Percentiles rank a stretch among this genome's conserved stretches.
Evolutionary conservation across 2,797 vertebrate species (phyloP).

Genomic region (Melanotaenia nigrans): DNA sequence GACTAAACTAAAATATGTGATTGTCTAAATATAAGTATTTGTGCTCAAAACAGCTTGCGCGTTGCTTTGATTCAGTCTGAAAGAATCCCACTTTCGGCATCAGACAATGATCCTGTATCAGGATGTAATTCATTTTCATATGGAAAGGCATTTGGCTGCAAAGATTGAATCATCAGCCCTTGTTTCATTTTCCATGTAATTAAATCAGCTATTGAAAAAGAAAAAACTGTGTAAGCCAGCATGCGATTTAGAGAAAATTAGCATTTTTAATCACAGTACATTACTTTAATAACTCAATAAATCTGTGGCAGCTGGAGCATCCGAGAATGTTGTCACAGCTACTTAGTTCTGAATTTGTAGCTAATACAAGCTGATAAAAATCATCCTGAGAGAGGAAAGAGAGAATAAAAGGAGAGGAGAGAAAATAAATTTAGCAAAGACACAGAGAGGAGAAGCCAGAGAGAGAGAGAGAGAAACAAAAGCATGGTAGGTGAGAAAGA

Average conservation of each 20-base stretch:
- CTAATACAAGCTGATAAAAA: constrained; percentile 73
- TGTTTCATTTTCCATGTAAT: constrained; percentile 84
- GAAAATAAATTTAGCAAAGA: constrained; percentile 44
- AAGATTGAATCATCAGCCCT: constrained; percentile 80
- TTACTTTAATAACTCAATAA: constrained; percentile 85
- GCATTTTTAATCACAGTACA: constrained; percentile 86
- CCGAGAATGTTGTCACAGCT: constrained; percentile 78
- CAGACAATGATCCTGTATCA: constrained; percentile 70
- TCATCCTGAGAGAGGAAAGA: constrained; percentile 53
- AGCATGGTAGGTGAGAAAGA: constrained; percentile 54
- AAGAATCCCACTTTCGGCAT: constrained; percentile 49
- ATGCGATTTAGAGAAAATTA: constrained; percentile 80
- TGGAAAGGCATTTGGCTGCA: constrained; percentile 70
- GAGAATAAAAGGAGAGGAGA: constrained; percentile 26
- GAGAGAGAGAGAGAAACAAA: constrained; percentile 51
- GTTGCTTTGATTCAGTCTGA: constrained; percentile 25
- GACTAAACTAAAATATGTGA: constrained; percentile 33
- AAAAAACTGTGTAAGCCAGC: constrained; percentile 75
- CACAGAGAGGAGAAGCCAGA: constrained; percentile 33
- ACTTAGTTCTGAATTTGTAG: constrained; percentile 76
- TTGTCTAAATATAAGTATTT: constrained; percentile 16
- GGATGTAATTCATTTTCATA: constrained; percentile 72
- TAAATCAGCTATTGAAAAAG: constrained; percentile 79
- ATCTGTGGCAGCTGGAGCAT: constrained; percentile 80
- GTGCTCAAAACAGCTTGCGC: constrained; percentile 9